Conservation (phyloP, 2,797 vertebrate species). For the Catamblyrhynchus diadema region DNA sequence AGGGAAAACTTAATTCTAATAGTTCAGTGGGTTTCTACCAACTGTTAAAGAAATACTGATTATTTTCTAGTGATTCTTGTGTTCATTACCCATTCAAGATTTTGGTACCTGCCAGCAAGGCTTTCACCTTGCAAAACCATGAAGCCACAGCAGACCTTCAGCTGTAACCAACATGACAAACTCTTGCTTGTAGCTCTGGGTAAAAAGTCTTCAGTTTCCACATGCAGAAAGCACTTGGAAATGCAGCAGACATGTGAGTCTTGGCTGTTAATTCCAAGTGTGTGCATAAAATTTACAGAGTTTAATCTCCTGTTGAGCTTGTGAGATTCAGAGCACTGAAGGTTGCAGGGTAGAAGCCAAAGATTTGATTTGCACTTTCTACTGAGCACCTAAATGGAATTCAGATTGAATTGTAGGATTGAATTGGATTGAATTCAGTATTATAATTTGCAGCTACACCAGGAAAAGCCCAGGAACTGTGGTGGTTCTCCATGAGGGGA, state of each 20-base stretch:
- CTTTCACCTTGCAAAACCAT: not conserved
- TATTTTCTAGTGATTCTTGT: not conserved
- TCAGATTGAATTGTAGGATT: not conserved
- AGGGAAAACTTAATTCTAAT: not conserved
- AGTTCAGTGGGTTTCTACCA: not conserved
- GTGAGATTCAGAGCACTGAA: not conserved
- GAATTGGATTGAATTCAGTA: not conserved
- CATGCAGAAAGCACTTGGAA: not conserved
- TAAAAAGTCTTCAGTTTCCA: not conserved
- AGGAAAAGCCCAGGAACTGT: not conserved
- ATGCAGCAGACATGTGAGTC: fast-evolving
- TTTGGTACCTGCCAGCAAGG: not conserved
- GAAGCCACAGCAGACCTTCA: not conserved
- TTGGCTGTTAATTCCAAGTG: not conserved
- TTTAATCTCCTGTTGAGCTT: not conserved
- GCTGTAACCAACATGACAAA: not conserved
- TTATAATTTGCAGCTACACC: not conserved
- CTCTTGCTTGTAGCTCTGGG: not conserved
- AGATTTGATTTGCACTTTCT: not conserved
- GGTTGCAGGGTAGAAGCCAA: not conserved
- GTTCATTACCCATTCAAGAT: not conserved
- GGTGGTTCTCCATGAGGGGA: not conserved
- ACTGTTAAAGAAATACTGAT: not conserved
- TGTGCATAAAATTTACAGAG: not conserved
- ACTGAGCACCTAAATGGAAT: not conserved